These are phyloP conservation scores for Todiramphus chloris DNA, from an alignment of 2,113 vertebrate genomes.

Conservation along the genomic window DNA sequence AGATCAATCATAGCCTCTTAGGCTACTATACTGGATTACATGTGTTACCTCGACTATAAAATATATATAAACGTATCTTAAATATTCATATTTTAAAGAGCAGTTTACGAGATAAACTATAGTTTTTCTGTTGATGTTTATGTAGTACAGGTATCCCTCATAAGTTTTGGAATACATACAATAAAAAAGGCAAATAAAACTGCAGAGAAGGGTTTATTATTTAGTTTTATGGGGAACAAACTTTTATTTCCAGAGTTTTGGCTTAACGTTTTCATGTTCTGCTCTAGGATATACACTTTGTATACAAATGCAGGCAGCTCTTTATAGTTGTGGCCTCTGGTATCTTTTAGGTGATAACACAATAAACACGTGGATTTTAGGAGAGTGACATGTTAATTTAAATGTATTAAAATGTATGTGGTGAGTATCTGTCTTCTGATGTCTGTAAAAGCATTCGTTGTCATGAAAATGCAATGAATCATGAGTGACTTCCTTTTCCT, in stretches of 20 bases:
- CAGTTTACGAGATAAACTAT: not conserved
- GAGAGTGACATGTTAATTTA: not conserved
- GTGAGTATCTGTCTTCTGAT: not conserved
- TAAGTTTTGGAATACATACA: not conserved
- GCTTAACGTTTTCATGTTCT: not conserved
- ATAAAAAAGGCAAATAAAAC: not conserved
- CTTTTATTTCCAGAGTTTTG: not conserved
- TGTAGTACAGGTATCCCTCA: not conserved
- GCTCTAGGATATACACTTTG: not conserved
- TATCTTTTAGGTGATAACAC: not conserved
- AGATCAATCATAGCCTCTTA: not conserved
- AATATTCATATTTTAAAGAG: not conserved
- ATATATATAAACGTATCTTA: not conserved
- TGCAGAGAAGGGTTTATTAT: not conserved
- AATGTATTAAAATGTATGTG: not conserved
- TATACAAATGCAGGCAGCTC: not conserved
- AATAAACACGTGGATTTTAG: not conserved
- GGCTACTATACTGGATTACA: not conserved
- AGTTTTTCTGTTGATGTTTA: not conserved
- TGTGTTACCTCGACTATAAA: not conserved
- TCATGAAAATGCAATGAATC: constrained; percentile 56
- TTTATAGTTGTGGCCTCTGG: not conserved
- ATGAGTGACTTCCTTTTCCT: constrained; percentile 28
- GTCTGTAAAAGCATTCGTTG: constrained; percentile 34
- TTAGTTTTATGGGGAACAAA: not conserved